These are phyloP conservation scores for Chrysomela aeneicollis DNA, from an alignment of 2,888 invertebrate species.

Conservation along the genomic window DNA sequence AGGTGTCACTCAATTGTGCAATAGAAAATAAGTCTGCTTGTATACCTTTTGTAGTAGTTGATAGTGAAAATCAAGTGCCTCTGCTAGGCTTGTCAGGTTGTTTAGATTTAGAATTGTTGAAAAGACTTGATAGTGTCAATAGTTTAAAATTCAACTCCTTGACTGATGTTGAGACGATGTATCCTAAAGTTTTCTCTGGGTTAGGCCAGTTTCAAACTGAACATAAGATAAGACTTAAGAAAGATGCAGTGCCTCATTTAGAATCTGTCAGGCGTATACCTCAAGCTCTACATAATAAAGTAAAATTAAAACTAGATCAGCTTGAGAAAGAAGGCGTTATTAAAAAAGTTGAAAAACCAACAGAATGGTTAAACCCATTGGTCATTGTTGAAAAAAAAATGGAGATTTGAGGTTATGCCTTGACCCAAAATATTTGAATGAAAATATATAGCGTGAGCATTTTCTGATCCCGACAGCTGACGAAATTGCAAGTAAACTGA, in stretches of 20 bases:
- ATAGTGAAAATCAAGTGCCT: constrained; percentile 25
- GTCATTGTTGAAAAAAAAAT: constrained; percentile 29
- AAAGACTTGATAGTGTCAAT: constrained; percentile 15
- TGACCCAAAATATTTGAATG: constrained; percentile 24
- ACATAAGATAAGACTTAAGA: constrained; percentile 33
- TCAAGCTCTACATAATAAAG: constrained; percentile 23
- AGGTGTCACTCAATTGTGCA: too few species aligned
- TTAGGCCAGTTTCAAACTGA: constrained; percentile 33
- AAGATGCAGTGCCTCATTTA: constrained; percentile 28
- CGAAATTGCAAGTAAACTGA: constrained; percentile 22
- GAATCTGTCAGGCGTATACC: constrained; percentile 32
- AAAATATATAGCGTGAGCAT: constrained; percentile 2
- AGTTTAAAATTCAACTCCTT: constrained; percentile 19
- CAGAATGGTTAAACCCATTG: constrained; percentile 23
- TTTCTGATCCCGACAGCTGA: constrained; percentile 23
- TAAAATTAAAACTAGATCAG: constrained; percentile 23
- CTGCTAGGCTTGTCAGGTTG: constrained; percentile 28
- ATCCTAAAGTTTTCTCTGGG: constrained; percentile 26
- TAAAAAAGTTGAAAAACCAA: too few species aligned
- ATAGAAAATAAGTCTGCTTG: not conserved
- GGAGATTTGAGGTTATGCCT: constrained; percentile 29
- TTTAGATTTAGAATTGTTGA: constrained; percentile 25
- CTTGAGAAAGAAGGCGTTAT: constrained; percentile 7
- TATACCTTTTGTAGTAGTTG: constrained; percentile 23
- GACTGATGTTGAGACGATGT: constrained; percentile 21